A percentile compares a stretch with the other conserved stretches of the same genome.
Conservation (phyloP, 2,113 vertebrate genomes). For the Archilochus colubris region DNA sequence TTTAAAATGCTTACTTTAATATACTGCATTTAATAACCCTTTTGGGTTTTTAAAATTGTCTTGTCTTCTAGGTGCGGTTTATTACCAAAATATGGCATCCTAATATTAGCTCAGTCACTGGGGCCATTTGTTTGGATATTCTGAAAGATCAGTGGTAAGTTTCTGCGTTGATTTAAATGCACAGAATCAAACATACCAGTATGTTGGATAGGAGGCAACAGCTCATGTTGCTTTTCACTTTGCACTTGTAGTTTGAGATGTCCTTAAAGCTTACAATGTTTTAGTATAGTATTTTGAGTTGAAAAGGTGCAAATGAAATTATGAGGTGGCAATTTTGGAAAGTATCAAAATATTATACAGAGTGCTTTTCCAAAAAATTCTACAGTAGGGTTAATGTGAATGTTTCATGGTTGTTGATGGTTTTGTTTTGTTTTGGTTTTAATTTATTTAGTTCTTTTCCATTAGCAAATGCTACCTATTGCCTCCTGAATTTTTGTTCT, state of each 20-base stretch:
- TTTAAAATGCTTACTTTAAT: neutral
- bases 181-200: neutral
- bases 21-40: neutral
- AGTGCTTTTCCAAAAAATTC: neutral
- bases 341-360: neutral
- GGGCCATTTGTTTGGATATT: conserved; percentile 99
- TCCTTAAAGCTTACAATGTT: neutral
- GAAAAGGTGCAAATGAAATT: neutral
- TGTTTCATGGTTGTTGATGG: neutral
- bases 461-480: neutral
- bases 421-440: neutral
- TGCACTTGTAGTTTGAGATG: neutral
- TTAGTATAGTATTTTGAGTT: neutral
- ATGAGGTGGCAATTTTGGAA: neutral
- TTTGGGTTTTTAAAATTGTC: conserved; percentile 33
- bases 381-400: neutral
- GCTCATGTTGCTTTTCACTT: neutral
- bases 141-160: conserved; percentile 99
- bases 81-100: conserved; percentile 99
- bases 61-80: conserved; percentile 92
- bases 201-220: neutral
- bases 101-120: conserved; percentile 99
- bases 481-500: neutral
- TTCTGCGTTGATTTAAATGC: neutral
- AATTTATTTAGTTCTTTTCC: neutral